phyloP scores from a whole-genome alignment of 2,113 vertebrate species.

The Mustela nigripes region DNA sequence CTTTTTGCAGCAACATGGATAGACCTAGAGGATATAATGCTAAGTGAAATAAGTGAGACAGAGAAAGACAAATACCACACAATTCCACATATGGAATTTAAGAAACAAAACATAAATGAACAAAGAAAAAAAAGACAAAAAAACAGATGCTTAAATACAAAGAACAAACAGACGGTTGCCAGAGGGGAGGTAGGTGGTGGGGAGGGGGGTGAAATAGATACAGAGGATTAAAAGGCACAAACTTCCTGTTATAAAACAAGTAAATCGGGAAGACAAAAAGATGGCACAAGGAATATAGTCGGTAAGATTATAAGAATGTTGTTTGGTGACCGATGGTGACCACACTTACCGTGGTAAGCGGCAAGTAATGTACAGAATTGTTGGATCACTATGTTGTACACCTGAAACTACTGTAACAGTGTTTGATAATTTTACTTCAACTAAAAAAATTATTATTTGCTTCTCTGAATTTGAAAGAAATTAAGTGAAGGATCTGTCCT shows the following conservation, averaged over 20 bases:
- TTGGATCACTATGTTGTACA: not conserved
- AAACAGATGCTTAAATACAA: not conserved
- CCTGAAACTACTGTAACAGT: not conserved
- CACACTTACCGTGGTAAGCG: not conserved
- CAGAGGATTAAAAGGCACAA: not conserved
- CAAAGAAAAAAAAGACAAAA: not conserved
- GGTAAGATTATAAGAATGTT: not conserved
- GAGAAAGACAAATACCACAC: not conserved
- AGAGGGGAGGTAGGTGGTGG: not conserved
- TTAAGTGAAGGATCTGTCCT: not conserved
- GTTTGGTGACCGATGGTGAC: not conserved
- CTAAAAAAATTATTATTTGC: not conserved
- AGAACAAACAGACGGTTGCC: not conserved
- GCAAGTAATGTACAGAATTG: not conserved
- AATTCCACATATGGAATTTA: not conserved
- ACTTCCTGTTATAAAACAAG: not conserved
- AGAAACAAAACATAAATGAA: not conserved
- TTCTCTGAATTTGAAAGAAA: not conserved
- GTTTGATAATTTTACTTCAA: not conserved
- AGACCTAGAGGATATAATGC: not conserved
- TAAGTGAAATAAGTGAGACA: not conserved
- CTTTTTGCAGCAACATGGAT: not conserved
- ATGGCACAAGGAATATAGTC: not conserved
- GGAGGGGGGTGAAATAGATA: not conserved
- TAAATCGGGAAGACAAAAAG: not conserved